These are phyloP conservation scores for Allygus modestus DNA, from an alignment of 2,888 invertebrate species.

Conservation along the genomic window DNA sequence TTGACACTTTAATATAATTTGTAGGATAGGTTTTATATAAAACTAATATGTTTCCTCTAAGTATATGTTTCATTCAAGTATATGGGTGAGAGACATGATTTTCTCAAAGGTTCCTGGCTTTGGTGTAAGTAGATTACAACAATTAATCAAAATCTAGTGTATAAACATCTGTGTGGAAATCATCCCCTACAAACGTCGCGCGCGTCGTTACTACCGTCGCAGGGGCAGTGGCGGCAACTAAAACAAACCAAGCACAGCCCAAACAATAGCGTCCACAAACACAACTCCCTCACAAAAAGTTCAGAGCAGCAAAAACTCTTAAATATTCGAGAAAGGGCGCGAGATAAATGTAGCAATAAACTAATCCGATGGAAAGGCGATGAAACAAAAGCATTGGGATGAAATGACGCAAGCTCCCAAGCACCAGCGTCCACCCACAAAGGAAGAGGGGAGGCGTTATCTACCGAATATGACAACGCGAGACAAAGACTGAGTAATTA, in stretches of 20 bases:
- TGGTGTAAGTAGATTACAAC: too few relatives aligned
- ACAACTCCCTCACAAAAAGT: not conserved
- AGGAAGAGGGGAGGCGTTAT: not conserved
- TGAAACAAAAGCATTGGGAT: not conserved
- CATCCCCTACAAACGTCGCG: too few relatives aligned
- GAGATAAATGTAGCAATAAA: slow-evolving; percentile 45
- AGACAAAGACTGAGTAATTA: slow-evolving; percentile 46
- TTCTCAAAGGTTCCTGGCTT: too few relatives aligned
- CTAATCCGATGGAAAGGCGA: not conserved
- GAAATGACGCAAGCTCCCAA: slow-evolving; percentile 29
- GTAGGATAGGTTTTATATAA: too few relatives aligned
- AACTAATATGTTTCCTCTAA: too few relatives aligned
- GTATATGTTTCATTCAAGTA: too few relatives aligned
- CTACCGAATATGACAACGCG: not conserved
- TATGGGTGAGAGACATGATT: too few relatives aligned
- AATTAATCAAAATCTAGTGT: too few relatives aligned
- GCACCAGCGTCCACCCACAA: not conserved
- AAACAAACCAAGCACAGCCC: not conserved
- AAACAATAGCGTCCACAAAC: not conserved
- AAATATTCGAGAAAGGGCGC: not conserved
- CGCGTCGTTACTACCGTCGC: too few relatives aligned
- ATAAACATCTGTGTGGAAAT: too few relatives aligned
- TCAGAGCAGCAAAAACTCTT: not conserved
- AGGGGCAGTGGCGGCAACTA: too few relatives aligned
- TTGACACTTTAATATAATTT: too few relatives aligned